Conservation (phyloP, 2,888 invertebrate species). For the Agrotis segetum region DNA sequence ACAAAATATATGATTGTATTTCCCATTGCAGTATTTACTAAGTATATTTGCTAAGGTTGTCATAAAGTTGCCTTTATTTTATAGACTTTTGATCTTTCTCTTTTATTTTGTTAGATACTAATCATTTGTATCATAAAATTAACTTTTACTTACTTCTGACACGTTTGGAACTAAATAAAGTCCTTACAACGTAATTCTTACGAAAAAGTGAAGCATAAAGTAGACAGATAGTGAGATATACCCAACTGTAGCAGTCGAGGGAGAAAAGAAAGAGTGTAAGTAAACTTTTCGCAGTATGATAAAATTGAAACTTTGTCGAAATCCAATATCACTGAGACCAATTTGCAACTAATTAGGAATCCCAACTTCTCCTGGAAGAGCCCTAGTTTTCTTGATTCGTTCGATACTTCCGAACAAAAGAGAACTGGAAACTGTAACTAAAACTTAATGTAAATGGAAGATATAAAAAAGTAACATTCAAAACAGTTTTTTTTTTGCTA, state of each 20-base stretch:
- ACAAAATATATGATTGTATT: slow-evolving; percentile 57
- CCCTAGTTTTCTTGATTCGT: slow-evolving; percentile 24
- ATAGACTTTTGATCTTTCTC: slow-evolving; percentile 16
- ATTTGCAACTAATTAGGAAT: slow-evolving; percentile 51
- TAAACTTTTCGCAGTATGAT: slow-evolving; percentile 23
- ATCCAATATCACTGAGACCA: slow-evolving; percentile 39
- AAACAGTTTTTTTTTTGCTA: slow-evolving; percentile 35
- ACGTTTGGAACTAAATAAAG: background rate
- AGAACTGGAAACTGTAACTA: slow-evolving; percentile 14
- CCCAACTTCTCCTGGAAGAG: slow-evolving; percentile 27
- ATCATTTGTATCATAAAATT: slow-evolving; percentile 7
- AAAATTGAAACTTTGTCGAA: slow-evolving; percentile 13
- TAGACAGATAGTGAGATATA: background rate
- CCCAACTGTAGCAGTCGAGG: background rate
- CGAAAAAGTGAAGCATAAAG: background rate
- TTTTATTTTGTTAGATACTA: background rate
- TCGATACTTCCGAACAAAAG: slow-evolving; percentile 37
- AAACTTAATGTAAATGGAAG: slow-evolving; percentile 19
- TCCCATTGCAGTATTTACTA: slow-evolving; percentile 40
- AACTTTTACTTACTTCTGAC: background rate
- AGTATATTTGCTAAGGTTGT: slow-evolving; percentile 38
- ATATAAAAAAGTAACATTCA: slow-evolving; percentile 39
- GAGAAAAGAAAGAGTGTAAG: slow-evolving; percentile 21
- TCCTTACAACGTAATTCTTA: background rate
- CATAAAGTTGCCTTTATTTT: slow-evolving; percentile 37